phyloP scores from a whole-genome alignment of 2,113 vertebrate genomes.

The Oncorhynchus keta region DNA sequence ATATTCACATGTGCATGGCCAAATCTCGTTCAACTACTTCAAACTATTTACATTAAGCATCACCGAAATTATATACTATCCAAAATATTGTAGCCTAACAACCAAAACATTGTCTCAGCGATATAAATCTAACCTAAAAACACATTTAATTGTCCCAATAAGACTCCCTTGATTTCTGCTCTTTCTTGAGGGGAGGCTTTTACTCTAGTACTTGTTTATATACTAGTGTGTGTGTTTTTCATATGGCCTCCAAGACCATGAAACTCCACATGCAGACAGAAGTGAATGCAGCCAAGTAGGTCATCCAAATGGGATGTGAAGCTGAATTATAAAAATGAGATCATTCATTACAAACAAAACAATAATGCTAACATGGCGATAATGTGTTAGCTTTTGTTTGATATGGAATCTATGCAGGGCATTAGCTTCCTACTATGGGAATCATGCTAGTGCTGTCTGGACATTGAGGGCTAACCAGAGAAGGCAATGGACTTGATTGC shows the following conservation, averaged over 20 bases:
- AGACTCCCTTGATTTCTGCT: not conserved
- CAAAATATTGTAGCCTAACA: not conserved
- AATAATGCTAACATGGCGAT: slow-evolving; percentile 5
- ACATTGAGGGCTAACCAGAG: not conserved
- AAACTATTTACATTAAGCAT: no score
- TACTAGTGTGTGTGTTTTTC: slow-evolving; percentile 5
- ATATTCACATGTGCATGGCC: not conserved
- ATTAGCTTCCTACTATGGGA: not conserved
- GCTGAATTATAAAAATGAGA: not conserved
- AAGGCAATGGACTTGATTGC: slow-evolving; percentile 18
- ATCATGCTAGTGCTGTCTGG: not conserved
- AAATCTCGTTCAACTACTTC: no score
- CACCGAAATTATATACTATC: not conserved
- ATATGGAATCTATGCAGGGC: slow-evolving; percentile 1
- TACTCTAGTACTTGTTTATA: not conserved
- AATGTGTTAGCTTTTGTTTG: not conserved
- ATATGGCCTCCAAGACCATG: slow-evolving; percentile 7
- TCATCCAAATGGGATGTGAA: not conserved
- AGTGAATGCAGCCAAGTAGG: not conserved
- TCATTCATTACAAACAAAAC: slow-evolving; percentile 16
- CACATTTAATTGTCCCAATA: not conserved
- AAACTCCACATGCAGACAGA: slow-evolving; percentile 9
- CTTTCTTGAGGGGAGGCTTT: not conserved
- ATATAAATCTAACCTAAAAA: not conserved
- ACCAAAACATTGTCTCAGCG: not conserved